Base-by-base conservation (phyloP, 2,797 vertebrate genomes). In the Sebastes jordani region DNA sequence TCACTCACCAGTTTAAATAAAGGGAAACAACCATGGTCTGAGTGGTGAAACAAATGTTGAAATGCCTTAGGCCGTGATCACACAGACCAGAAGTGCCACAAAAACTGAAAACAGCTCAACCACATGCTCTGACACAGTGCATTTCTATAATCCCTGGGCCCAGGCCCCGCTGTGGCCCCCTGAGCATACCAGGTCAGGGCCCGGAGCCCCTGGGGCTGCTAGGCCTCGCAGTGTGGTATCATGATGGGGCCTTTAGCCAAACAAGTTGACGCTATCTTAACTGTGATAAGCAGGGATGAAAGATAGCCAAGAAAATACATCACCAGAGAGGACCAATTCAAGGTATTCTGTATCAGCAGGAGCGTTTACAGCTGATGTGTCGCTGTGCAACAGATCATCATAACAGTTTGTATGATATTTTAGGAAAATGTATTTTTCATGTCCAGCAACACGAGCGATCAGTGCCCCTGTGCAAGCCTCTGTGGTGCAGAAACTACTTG, bases 401-500 rank as follows among this genome's bases (percentile, higher is more conserved):
- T 5, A 61, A 11, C 59, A 5, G 29, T 61, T 32, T 6, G 59
- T 30, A 29, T 18, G 29, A n/a, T 32, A 30, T 60, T 9, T 32
- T 30, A 32, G 2, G 4, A 4, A 61, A 60, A 32, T 27, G 5
- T 29, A 59, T 59, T 29, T 18, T 0, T 23, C 25, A 29, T 49
- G 46, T 49, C 46, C 7, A 0, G 46, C 46, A 49, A 49, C 16
- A 18, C 16, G 0, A 46, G 42, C 0, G 42, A 16, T 46, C 42
- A 46, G 16, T 46, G 42, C 0, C 16, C 42, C 16, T 46, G 16
- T 0, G 16, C 42, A 46, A 46, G 42, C 42, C 42, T 46, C 42
- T 46, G 16, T 46, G 16, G 16, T 46, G 42, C 0, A 46, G 1
- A 46, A 18, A 0, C 42, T 46, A 46, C 42, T 18, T 25, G 23